A percentile compares a stretch with the other conserved stretches of the same genome.
phyloP scores from a whole-genome alignment of 2,888 invertebrate genomes.

The Cistogaster globosa region DNA sequence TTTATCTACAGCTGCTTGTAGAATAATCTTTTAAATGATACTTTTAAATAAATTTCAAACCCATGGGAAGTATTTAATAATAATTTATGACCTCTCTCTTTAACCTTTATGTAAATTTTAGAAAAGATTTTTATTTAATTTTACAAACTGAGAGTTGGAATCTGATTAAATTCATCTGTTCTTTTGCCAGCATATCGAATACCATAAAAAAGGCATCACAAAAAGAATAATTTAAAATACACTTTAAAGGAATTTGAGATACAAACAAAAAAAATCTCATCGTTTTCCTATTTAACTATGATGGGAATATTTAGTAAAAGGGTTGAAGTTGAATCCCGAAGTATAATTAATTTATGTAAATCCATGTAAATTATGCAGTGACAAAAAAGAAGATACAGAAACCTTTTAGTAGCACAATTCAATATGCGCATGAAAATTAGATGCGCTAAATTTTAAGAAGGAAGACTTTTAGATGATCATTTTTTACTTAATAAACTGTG shows the following conservation, averaged over 20 bases:
- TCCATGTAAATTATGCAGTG: constrained; percentile 16
- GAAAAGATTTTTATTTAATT: neutral
- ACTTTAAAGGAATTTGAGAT: constrained; percentile 29
- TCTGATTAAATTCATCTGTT: neutral
- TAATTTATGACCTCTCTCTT: constrained; percentile 9
- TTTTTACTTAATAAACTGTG: neutral
- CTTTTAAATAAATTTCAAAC: neutral
- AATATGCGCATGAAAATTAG: neutral
- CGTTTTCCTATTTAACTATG: neutral
- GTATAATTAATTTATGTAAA: constrained; percentile 28
- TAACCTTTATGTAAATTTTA: constrained; percentile 15
- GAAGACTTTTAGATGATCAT: neutral
- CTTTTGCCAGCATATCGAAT: neutral
- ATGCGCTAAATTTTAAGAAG: neutral
- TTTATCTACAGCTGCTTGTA: neutral
- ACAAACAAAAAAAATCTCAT: neutral
- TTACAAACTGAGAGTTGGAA: neutral
- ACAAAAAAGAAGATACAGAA: neutral
- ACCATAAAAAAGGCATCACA: neutral
- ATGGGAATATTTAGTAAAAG: neutral
- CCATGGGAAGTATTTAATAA: constrained; percentile 23
- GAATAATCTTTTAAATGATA: neutral
- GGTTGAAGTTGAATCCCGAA: constrained; percentile 13
- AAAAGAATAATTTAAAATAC: neutral
- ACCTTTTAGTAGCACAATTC: neutral